A percentile compares a stretch with the other conserved stretches of the same genome.
These are phyloP conservation scores for Abramis brama DNA, from an alignment of 2,113 vertebrate genomes.

Conservation along the genomic window DNA sequence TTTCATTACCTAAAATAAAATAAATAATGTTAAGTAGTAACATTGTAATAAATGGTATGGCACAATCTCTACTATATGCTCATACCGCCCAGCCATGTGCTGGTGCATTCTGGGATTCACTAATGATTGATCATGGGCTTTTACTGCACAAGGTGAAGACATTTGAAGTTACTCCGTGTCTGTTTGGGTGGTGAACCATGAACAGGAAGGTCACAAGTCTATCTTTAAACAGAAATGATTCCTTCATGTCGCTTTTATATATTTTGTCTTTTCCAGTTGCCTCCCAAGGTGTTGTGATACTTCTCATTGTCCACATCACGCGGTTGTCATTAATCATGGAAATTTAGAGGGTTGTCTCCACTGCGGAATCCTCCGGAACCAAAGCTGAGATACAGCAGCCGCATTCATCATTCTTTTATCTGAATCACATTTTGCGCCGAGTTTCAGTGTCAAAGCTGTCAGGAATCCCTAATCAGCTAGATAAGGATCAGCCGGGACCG, in stretches of 20 bases:
- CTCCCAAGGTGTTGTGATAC: constrained; percentile 57
- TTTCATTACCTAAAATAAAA: neutral
- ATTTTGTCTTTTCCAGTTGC: constrained; percentile 64
- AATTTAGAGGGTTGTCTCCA: constrained; percentile 8
- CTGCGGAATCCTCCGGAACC: constrained; percentile 7
- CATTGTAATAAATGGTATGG: neutral
- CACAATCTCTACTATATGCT: neutral
- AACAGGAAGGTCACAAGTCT: constrained; percentile 66
- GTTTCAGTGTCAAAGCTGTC: constrained; percentile 63
- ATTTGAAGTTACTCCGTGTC: constrained; percentile 68
- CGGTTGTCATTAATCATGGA: constrained; percentile 34
- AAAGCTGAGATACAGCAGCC: constrained; percentile 33
- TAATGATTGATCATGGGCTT: constrained; percentile 76
- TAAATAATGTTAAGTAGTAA: neutral
- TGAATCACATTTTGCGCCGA: constrained; percentile 28
- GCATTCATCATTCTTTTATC: constrained; percentile 49
- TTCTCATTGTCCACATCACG: constrained; percentile 46
- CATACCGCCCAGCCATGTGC: too few species aligned
- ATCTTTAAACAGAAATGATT: constrained; percentile 74
- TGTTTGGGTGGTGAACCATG: constrained; percentile 66
- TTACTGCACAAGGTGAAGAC: constrained; percentile 60
- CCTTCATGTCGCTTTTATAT: constrained; percentile 63
- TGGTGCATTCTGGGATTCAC: neutral
- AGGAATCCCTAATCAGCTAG: constrained; percentile 69
- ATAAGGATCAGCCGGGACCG: constrained; percentile 66